Conservation (phyloP, 2,113 vertebrate species). For the Ascaphus truei region DNA sequence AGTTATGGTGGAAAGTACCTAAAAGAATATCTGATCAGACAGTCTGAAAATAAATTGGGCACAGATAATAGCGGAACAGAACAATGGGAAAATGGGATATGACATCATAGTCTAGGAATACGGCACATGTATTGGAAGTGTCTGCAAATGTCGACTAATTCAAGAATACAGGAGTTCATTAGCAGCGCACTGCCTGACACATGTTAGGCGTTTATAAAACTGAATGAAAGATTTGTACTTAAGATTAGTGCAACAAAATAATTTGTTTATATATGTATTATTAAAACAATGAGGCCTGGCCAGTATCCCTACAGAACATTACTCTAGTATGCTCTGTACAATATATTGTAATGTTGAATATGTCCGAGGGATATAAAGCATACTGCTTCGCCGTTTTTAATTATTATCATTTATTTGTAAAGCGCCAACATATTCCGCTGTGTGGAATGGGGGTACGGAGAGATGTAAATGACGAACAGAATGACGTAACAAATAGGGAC, state of each 20-base stretch:
- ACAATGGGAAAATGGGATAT: neutral
- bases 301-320: too few species aligned
- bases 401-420: too few species aligned
- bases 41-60: slow-evolving; percentile 16
- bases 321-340: too few species aligned
- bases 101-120: neutral
- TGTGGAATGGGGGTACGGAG: too few species aligned
- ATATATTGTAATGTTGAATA: too few species aligned
- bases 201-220: neutral
- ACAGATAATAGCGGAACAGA: neutral
- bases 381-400: too few species aligned
- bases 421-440: too few species aligned
- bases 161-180: slow-evolving; percentile 6
- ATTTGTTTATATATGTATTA: too few species aligned
- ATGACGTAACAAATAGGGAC: too few species aligned
- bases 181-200: neutral
- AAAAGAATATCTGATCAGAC: slow-evolving; percentile 6
- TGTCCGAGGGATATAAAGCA: too few species aligned
- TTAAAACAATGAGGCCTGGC: too few species aligned
- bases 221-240: neutral
- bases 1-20: neutral
- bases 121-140: neutral
- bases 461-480: too few species aligned
- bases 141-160: neutral
- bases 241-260: neutral